Percentiles rank a stretch among this genome's conserved stretches.
Evolutionary conservation across 2,113 vertebrate genomes (phyloP).

Genomic region (Prinia subflava): DNA sequence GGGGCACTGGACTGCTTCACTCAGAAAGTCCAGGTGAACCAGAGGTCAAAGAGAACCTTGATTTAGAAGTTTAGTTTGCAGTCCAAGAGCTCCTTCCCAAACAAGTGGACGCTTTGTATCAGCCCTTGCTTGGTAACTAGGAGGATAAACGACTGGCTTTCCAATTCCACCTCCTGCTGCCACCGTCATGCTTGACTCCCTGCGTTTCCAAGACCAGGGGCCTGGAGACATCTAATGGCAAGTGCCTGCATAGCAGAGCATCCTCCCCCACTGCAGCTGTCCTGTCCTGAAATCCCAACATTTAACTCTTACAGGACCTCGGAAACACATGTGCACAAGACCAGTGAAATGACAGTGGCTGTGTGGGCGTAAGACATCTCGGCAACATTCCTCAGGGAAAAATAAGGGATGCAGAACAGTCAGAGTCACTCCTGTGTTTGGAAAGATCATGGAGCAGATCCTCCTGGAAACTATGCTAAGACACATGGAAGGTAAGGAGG

Average conservation of each 20-base stretch:
- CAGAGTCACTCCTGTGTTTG: background rate
- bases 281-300: background rate
- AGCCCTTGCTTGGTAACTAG: background rate
- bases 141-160: conserved; percentile 17
- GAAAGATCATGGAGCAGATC: background rate
- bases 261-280: background rate
- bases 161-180: background rate
- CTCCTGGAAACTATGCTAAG: background rate
- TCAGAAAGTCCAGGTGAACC: background rate
- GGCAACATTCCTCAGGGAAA: background rate
- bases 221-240: conserved; percentile 79
- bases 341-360: background rate
- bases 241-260: conserved; percentile 53
- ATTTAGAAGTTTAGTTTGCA: background rate
- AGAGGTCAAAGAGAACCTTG: background rate
- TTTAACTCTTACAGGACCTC: conserved; percentile 36
- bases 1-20: background rate
- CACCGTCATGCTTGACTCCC: background rate
- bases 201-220: conserved; percentile 35
- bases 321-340: accelerated
- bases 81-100: background rate
- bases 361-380: background rate
- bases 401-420: background rate
- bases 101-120: background rate
- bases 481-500: background rate